Evolutionary conservation across 2,888 invertebrate genomes (phyloP).

Genomic region (Cylindroiulus punctatus): DNA sequence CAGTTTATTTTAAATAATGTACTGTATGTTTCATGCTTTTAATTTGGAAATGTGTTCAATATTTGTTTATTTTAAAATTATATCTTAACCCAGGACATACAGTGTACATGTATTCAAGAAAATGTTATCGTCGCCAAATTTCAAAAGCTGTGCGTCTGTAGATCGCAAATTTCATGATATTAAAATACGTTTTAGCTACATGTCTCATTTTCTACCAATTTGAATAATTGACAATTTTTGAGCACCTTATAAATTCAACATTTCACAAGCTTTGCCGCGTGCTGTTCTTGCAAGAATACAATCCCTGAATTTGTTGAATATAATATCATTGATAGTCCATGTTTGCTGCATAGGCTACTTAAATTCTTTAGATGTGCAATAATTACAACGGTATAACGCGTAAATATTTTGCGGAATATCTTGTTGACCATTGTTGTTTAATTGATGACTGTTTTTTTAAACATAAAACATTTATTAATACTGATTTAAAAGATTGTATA

Average conservation of each 20-base stretch:
- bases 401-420: neutral
- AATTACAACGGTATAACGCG: neutral
- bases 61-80: neutral
- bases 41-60: neutral
- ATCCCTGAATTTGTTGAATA: too few relatives aligned
- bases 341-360: too few relatives aligned
- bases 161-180: neutral
- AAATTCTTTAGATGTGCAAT: neutral
- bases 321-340: too few relatives aligned
- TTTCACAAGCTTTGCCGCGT: too few relatives aligned
- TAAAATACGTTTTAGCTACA: neutral
- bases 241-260: too few relatives aligned
- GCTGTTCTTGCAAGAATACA: too few relatives aligned
- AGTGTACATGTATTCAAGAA: neutral
- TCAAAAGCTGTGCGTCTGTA: neutral
- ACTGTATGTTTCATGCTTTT: neutral
- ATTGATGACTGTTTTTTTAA: neutral
- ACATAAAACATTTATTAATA: neutral
- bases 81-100: too few relatives aligned
- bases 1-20: neutral
- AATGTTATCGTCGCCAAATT: neutral
- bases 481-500: neutral
- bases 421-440: neutral
- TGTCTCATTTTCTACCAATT: too few relatives aligned
- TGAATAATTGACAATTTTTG: too few relatives aligned